Conservation (phyloP, 1,140 invertebrate species). For the Caenorhabditis latens region DNA sequence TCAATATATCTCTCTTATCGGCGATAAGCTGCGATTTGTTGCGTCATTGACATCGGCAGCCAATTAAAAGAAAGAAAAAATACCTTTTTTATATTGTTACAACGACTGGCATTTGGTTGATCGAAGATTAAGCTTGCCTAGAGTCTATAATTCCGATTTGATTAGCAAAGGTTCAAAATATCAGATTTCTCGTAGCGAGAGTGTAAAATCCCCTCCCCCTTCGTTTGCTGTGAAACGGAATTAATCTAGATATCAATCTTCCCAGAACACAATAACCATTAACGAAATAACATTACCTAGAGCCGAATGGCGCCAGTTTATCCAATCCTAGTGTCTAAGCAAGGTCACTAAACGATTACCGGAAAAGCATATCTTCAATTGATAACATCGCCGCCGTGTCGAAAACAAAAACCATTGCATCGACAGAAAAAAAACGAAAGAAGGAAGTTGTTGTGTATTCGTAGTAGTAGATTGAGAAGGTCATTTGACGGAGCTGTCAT, state of each 20-base stretch:
- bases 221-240: neutral
- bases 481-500: constrained; percentile 15
- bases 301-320: neutral
- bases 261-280: no score
- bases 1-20: constrained; percentile 41
- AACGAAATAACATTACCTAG: neutral
- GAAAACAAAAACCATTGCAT: neutral
- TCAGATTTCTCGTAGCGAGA: neutral
- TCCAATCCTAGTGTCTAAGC: neutral
- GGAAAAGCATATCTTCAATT: constrained; percentile 31
- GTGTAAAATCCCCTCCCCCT: neutral
- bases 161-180: constrained; percentile 23
- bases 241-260: neutral
- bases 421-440: neutral
- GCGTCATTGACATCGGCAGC: constrained; percentile 40
- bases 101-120: neutral
- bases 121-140: constrained; percentile 31
- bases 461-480: neutral
- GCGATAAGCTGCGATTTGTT: constrained; percentile 48
- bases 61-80: constrained; percentile 30
- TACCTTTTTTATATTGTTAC: constrained; percentile 12
- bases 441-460: constrained; percentile 5
- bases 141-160: neutral
- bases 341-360: constrained; percentile 35
- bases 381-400: constrained; percentile 1